These are phyloP conservation scores for Nomada fabriciana DNA, from an alignment of 2,888 invertebrate species.

Conservation along the genomic window DNA sequence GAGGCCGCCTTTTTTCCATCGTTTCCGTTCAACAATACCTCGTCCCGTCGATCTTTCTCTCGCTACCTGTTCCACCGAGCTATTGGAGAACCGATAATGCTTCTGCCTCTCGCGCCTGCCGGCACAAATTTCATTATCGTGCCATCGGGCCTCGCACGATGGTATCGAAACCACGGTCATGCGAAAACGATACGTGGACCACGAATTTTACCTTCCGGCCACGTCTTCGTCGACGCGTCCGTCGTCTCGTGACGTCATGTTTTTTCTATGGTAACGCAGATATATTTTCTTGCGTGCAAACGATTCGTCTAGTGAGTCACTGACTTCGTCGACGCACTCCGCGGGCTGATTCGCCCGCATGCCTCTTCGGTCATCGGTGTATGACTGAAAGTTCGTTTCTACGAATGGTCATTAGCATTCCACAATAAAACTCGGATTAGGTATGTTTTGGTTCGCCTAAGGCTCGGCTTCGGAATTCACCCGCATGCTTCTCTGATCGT, in stretches of 20 bases:
- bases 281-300: constrained; percentile 53
- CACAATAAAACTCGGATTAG: neutral
- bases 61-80: neutral
- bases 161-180: neutral
- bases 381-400: neutral
- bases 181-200: neutral
- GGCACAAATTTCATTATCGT: neutral
- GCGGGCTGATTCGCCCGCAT: constrained; percentile 21
- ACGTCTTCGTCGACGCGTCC: neutral
- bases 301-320: constrained; percentile 49
- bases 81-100: constrained; percentile 50
- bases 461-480: constrained; percentile 14
- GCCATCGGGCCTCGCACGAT: neutral
- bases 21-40: constrained; percentile 22
- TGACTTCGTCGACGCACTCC: constrained; percentile 31
- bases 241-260: constrained; percentile 38
- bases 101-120: neutral
- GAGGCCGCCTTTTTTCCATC: constrained; percentile 13
- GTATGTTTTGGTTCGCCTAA: too few relatives aligned
- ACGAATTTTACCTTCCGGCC: constrained; percentile 4
- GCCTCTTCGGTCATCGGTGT: constrained; percentile 6
- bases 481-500: constrained; percentile 23
- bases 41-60: constrained; percentile 4
- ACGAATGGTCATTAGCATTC: neutral
- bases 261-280: constrained; percentile 53